phyloP scores from a whole-genome alignment of 2,797 vertebrate genomes.

The Parambassis ranga region DNA sequence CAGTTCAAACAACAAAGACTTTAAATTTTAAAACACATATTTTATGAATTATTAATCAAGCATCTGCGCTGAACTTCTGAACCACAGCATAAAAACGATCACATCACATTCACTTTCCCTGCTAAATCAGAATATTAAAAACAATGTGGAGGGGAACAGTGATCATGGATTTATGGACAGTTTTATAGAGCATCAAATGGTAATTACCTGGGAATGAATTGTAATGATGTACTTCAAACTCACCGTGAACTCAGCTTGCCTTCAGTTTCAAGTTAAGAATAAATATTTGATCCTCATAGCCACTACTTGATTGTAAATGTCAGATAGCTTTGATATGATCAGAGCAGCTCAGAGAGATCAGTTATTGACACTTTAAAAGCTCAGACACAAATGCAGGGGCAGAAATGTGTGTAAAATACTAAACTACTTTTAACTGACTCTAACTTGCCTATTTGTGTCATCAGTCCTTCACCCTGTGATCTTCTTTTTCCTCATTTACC shows the following conservation, averaged over 20 bases:
- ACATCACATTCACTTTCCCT: neutral
- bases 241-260: neutral
- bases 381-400: neutral
- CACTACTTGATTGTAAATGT: neutral
- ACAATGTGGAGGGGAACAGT: neutral
- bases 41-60: slow-evolving; percentile 18
- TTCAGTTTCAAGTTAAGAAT: neutral
- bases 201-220: neutral
- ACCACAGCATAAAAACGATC: neutral
- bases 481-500: slow-evolving; percentile 10
- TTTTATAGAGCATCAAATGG: neutral
- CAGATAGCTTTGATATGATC: neutral
- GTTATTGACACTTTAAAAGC: neutral
- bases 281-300: neutral
- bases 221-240: neutral
- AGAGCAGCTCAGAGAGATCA: neutral
- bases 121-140: neutral
- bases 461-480: neutral
- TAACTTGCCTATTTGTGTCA: slow-evolving; percentile 2
- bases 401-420: neutral
- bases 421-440: neutral
- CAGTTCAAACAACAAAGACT: slow-evolving; percentile 2
- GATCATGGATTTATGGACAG: neutral
- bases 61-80: slow-evolving; percentile 16
- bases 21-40: slow-evolving; percentile 6